phyloP scores from a whole-genome alignment of 2,113 vertebrate genomes.

The Hippocampus barbouri region DNA sequence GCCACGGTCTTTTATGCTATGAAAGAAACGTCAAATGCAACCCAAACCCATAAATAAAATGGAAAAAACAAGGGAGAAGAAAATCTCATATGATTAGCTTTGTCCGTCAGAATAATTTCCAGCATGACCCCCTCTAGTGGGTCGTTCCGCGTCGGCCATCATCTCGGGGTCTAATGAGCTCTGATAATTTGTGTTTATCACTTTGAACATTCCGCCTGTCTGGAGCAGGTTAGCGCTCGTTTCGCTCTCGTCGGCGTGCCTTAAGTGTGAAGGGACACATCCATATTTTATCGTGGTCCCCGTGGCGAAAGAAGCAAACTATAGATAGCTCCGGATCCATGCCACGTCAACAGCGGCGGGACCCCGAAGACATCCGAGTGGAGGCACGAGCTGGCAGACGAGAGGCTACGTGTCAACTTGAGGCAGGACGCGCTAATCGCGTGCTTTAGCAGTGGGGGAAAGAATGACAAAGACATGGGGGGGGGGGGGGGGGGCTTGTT shows the following conservation, averaged over 20 bases:
- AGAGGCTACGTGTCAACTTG: conserved; percentile 6
- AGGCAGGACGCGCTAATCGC: conserved; percentile 18
- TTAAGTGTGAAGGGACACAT: conserved; percentile 47
- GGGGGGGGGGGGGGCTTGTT: too few relatives aligned
- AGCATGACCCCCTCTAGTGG: neutral
- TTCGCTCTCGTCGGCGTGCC: conserved; percentile 32
- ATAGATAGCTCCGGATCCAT: conserved; percentile 64
- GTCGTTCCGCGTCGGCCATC: neutral
- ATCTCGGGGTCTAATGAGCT: conserved; percentile 1
- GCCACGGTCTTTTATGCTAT: neutral
- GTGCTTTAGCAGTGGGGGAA: conserved; percentile 22
- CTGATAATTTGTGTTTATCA: conserved; percentile 14
- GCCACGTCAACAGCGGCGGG: conserved; percentile 35
- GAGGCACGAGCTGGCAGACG: conserved; percentile 24
- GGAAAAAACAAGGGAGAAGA: neutral
- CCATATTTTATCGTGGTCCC: conserved; percentile 66
- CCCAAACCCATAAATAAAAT: neutral
- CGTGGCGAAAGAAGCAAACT: conserved; percentile 55
- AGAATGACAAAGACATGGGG: conserved; percentile 15
- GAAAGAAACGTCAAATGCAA: neutral
- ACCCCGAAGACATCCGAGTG: conserved; percentile 48
- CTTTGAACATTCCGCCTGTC: conserved; percentile 20
- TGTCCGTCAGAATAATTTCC: neutral
- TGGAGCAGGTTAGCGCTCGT: conserved; percentile 46
- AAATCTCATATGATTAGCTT: neutral